Evolutionary conservation across 2,797 vertebrate genomes (phyloP).

Genomic region (Eupleurogrammus muticus): DNA sequence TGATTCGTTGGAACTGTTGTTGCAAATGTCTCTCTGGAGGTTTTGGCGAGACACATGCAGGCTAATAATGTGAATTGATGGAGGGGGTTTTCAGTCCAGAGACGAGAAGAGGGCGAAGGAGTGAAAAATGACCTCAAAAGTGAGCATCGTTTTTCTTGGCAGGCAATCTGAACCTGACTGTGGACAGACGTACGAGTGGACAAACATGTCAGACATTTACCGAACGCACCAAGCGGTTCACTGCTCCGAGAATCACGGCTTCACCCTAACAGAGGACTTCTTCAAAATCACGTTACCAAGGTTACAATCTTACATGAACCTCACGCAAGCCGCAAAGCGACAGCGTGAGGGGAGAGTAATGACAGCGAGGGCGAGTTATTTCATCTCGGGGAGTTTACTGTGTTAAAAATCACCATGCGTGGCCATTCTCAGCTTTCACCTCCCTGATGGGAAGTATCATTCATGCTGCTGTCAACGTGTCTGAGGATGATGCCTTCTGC

Average conservation of each 20-base stretch:
- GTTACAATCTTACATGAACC: conserved; percentile 43
- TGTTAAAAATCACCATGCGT: conserved; percentile 47
- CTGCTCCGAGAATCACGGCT: conserved; percentile 19
- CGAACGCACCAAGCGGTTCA: conserved; percentile 8
- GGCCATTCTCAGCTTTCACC: conserved; percentile 28
- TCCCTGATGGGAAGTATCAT: conserved; percentile 50
- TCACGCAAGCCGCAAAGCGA: conserved; percentile 42
- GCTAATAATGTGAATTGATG: conserved; percentile 50
- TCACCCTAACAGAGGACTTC: conserved; percentile 18
- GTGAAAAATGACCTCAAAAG: conserved; percentile 45
- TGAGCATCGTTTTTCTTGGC: conserved; percentile 44
- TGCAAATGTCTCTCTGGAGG: conserved; percentile 47
- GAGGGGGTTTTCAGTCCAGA: conserved; percentile 51
- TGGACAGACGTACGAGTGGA: conserved; percentile 12
- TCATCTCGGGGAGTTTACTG: conserved; percentile 34
- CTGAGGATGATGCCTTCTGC: conserved; percentile 37
- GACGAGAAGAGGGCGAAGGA: conserved; percentile 33
- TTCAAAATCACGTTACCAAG: conserved; percentile 38
- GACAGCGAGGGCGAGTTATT: conserved; percentile 31
- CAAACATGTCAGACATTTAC: conserved; percentile 33
- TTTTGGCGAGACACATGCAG: conserved; percentile 45
- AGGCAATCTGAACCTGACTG: conserved; percentile 11
- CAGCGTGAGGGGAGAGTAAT: conserved; percentile 36
- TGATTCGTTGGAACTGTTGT: conserved; percentile 17
- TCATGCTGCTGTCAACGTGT: conserved; percentile 58